Evolutionary conservation across 1,140 invertebrate genomes (phyloP), one percentile per base, ranked within the genome.

Genomic region (Venturia canescens): DNA sequence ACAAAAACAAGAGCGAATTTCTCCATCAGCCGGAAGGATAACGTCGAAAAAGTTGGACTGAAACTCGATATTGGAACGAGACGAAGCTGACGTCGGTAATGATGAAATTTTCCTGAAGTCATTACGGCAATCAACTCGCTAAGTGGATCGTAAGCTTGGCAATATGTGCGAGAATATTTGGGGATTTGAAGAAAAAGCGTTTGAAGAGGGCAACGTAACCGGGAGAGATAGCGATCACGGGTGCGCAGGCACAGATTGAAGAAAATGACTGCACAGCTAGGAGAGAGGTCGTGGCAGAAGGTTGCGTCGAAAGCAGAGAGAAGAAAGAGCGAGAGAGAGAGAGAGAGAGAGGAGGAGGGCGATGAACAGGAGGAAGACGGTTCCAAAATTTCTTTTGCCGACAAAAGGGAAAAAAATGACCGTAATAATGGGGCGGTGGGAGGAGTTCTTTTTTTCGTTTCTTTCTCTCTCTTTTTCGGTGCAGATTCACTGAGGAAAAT

Each of bases 331-430:
- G 31, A 34, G 31, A 34, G 31, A 34, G 31, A 34, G 31, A 34
- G 31, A 34, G 31, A 34, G 31, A 34, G 31, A 34, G 31, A 34
- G 31, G 31, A 34, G 31, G 7, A 34, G 31, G 31, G 31, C 31
- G 4, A 66, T 18, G 31, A 44, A n/a, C 60, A 69, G 50, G 53
- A 69, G 23, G 66, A 66, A 60, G 63, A 53, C 71, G 79, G 70
- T 83, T 48, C 72, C 29, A 44, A 75, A 81, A 80, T 81, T 78
- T 75, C 50, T 80, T 80, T 70, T 79, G 50, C 80, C 72, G 69
- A 83, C 80, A 83, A 80, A 81, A 83, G 79, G 50, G 71, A 83
- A 83, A 81, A 57, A 81, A 81, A 83, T 79, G 80, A 60, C 71
- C 71, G 78, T 81, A 83, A 83, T 83, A 83, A 81, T 38, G 80